These are phyloP conservation scores for Eubasilissa regina DNA, from an alignment of 1,140 invertebrate genomes.

Conservation along the genomic window DNA sequence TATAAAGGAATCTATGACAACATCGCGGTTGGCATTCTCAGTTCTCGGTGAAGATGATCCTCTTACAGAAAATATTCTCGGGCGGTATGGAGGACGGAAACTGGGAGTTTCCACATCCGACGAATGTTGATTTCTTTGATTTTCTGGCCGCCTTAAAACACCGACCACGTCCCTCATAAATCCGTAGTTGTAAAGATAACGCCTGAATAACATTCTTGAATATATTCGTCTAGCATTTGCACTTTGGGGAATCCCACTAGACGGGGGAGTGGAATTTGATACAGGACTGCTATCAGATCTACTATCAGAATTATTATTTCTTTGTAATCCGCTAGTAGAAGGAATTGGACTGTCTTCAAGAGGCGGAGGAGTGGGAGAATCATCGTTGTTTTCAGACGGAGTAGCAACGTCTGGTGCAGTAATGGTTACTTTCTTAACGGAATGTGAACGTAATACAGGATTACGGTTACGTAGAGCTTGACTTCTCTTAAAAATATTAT, in stretches of 20 bases:
- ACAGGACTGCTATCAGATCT: not conserved
- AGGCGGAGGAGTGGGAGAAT: not conserved
- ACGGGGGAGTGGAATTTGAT: not conserved
- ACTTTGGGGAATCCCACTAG: not conserved
- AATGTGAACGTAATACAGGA: conserved; percentile 66
- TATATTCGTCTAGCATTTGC: conserved; percentile 11
- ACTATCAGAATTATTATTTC: conserved; percentile 59
- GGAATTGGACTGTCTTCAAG: conserved; percentile 49
- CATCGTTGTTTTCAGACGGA: not conserved
- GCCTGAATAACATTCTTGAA: conserved; percentile 46
- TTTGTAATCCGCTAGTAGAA: conserved; percentile 42
- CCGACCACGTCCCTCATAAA: conserved; percentile 42
- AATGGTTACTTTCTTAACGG: conserved; percentile 63
- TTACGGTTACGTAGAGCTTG: conserved; percentile 68
- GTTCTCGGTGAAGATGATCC: conserved; percentile 51
- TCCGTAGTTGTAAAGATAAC: conserved; percentile 45
- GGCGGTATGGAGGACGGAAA: conserved; percentile 1
- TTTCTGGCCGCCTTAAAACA: conserved; percentile 33
- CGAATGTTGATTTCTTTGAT: conserved; percentile 8
- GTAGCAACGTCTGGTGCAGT: not conserved
- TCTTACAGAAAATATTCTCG: conserved; percentile 65
- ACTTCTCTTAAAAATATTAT: conserved; percentile 65
- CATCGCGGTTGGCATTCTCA: conserved; percentile 1
- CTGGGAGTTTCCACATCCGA: conserved; percentile 12
- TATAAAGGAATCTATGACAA: conserved; percentile 61